Percentiles rank a stretch among this genome's conserved stretches.
Evolutionary conservation across 2,888 invertebrate genomes (phyloP).

Genomic region (Oscheius sp.): DNA sequence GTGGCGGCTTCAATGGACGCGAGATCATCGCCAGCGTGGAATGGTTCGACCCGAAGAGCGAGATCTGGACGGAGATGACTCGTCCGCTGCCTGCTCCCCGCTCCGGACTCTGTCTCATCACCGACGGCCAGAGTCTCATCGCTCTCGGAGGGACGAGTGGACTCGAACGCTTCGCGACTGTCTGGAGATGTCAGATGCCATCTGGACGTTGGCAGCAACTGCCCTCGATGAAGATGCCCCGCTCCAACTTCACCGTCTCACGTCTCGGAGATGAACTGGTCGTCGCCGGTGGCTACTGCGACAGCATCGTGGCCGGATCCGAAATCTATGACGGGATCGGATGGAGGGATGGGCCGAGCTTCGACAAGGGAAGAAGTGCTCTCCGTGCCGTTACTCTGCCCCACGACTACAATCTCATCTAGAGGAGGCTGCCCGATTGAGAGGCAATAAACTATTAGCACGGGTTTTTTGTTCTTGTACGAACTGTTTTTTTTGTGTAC

Average conservation of each 20-base stretch:
- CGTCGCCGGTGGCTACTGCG: conserved; percentile 30
- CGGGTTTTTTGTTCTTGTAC: no score
- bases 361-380: conserved; percentile 6
- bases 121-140: not conserved
- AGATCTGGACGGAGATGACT: conserved; percentile 17
- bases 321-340: conserved; percentile 12
- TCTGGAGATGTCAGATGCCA: not conserved
- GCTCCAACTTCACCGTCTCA: conserved; percentile 19
- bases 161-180: not conserved
- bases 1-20: conserved; percentile 30
- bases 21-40: conserved; percentile 1
- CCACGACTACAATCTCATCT: not conserved
- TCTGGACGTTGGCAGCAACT: not conserved
- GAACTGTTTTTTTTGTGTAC: no score
- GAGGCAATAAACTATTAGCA: no score
- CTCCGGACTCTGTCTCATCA: conserved; percentile 9
- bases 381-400: conserved; percentile 8
- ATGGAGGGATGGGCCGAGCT: conserved; percentile 15
- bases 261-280: conserved; percentile 7
- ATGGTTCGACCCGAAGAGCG: conserved; percentile 13
- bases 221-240: not conserved
- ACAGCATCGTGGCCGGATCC: not conserved
- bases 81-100: conserved; percentile 1
- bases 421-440: no score
- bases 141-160: conserved; percentile 17